Percentiles rank a stretch among this genome's conserved stretches.
Evolutionary conservation across 2,113 vertebrate genomes (phyloP).

Genomic region (Eretmochelys imbricata): DNA sequence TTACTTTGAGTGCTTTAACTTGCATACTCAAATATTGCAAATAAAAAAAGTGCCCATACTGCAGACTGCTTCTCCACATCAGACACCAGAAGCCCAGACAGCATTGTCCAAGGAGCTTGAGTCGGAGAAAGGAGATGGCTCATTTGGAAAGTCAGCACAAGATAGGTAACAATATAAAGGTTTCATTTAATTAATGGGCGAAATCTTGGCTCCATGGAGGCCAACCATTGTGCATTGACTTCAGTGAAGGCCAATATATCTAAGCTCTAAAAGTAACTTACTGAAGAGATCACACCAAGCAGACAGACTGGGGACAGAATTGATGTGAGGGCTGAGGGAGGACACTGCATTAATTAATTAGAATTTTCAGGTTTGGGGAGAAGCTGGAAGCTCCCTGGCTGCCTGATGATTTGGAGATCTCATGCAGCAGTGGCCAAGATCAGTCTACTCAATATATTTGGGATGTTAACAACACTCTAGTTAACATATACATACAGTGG

Average conservation of each 20-base stretch:
- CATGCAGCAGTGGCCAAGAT: neutral
- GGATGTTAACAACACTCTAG: neutral
- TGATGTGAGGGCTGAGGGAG: neutral
- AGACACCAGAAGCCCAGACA: neutral
- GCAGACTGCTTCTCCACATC: fast-evolving
- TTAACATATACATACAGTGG: neutral
- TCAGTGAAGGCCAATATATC: neutral
- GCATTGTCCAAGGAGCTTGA: neutral
- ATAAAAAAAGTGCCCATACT: fast-evolving
- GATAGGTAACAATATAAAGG: neutral
- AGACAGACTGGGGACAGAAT: neutral
- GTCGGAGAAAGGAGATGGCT: neutral
- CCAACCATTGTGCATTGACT: neutral
- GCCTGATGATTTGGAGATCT: neutral
- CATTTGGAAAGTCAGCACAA: neutral
- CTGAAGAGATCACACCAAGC: neutral
- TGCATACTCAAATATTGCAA: neutral
- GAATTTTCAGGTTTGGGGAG: neutral
- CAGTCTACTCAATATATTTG: neutral
- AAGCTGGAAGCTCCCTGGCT: neutral
- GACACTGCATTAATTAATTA: neutral
- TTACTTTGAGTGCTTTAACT: neutral
- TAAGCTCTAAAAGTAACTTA: neutral
- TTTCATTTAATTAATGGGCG: neutral
- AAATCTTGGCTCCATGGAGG: neutral